Percentiles rank a stretch among this genome's conserved stretches.
Evolutionary conservation across 2,888 invertebrate species (phyloP).

Genomic region (Lasius fuliginosus): DNA sequence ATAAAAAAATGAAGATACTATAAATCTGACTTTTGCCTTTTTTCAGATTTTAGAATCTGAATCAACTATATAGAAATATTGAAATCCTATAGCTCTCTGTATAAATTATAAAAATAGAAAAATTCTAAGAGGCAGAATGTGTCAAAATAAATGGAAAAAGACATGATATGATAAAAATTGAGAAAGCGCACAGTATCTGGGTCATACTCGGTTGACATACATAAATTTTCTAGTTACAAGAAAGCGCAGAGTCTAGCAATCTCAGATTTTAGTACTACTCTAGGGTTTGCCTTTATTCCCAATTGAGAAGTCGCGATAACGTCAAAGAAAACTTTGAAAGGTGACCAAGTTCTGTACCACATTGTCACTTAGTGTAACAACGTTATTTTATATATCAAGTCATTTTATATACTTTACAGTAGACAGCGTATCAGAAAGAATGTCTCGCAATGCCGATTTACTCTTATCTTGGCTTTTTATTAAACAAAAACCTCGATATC

Average conservation of each 20-base stretch:
- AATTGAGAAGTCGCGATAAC: constrained; percentile 4
- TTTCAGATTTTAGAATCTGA: background rate
- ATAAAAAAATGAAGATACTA: constrained; percentile 1
- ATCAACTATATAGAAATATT: background rate
- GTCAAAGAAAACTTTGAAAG: background rate
- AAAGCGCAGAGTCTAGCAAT: constrained; percentile 3
- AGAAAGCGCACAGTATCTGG: background rate
- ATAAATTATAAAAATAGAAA: constrained; percentile 7
- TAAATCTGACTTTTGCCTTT: background rate
- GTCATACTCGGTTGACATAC: background rate
- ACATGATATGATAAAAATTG: constrained; percentile 8
- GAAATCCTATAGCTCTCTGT: background rate
- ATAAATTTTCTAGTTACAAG: constrained; percentile 11
- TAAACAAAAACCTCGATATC: background rate
- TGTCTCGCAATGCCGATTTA: background rate
- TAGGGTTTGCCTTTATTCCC: background rate
- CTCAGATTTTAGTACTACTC: background rate
- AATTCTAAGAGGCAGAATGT: background rate
- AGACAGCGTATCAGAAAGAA: background rate
- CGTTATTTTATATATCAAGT: background rate
- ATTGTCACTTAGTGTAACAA: background rate
- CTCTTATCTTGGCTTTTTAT: background rate
- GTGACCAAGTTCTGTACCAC: background rate
- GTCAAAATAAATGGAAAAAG: background rate
- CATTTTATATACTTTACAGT: background rate